Base-by-base conservation (phyloP, 2,888 invertebrate genomes). In the Encarsia formosa region DNA sequence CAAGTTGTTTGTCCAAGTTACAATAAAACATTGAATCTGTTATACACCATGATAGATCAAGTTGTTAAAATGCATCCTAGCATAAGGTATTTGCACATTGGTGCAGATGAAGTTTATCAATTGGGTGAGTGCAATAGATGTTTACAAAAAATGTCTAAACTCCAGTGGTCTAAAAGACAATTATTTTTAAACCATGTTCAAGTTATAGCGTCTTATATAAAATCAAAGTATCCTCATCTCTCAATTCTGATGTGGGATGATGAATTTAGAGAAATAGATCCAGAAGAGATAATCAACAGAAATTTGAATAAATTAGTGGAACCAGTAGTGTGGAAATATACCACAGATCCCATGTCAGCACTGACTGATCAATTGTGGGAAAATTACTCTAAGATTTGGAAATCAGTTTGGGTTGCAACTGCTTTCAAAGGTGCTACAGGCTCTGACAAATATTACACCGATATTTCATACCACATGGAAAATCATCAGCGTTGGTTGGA, bases 371-470 rank as follows among this genome's bases (percentile, higher is more conserved):
- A 76, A 29, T 60, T 81, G 20, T 81, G 81, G 82, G 77, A 79
- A 40, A 79, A 76, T 59, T 84, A 85, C 60, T 69, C 78, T 0
- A 62, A 72, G 5, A 74, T 81, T 9, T 92, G 91, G 71, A 75
- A 78, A 2, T 78, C 79, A 31, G 75, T 91, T 19, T 91, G 91
- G 90, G 78, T 87, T 37, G 91, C 89, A 0, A 85, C 88, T 53
- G 91, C 92, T 0, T 93, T 85, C 66, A 93, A 92, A 77, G 93
- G 91, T 0, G 85, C 85, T 1, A 83, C 83, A 39, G 81, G 80
- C 1, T 66, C 67, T 0, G 72, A 71, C 4, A 75, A 78, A 49
- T 77, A 77, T 18, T 67, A 81, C 1, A 82, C 84, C 0, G 75
- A 81, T 53, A 71, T 83, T 3, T 75, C 73, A 2, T 78, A 82